Evolutionary conservation across 92 coral and sea anemone species (phyloP), one percentile per base, ranked within the genome.

Genomic region (Galaxea fascicularis): DNA sequence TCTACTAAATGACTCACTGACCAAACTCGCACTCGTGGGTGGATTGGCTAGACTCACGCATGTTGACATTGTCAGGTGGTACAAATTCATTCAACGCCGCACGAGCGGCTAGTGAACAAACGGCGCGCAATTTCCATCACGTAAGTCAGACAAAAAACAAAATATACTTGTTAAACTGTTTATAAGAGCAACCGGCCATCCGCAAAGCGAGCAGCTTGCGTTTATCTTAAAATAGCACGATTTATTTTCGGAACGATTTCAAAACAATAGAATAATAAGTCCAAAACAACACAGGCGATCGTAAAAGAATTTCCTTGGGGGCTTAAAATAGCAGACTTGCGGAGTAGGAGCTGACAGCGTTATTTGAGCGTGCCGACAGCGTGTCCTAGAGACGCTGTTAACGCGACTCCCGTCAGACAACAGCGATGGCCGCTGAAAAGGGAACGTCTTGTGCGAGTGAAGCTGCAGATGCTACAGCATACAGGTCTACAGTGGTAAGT

Each of bases 391-490:
- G 64, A 79, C 75, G 75, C 52, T 49, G 51, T 29, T 28, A 65
- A 65, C 71, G 71, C 68, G 68, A 64, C 53, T 57, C 44, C 60
- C 82, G 58, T 5, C 39, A 26, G 47, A 27, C 16, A 65, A 47
- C 10, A 27, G 84, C 44, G 27, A 79, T 79, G 84, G 84, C 84
- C 15, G 65, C 76, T 79, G 84, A 79, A 52, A 65, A 79, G 74
- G 84, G 31, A 66, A 67, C 64, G 56, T n/a, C 52, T 12, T 67
- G 51, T 65, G 22, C 65, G 35, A 29, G 18, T 22, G 76, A 79
- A 35, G 27, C 17, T 0, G 22, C 84, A 8, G 24, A 18, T n/a
- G 15, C 29, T 25, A 51, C 65, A 27, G 20, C 74, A 68, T 66
- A 9, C 65, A n/a, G 26, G 25, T 79, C 84, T 31, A 52, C 51